Evolutionary conservation across 2,113 vertebrate species (phyloP).

Genomic region (Melanocharis versteri): DNA sequence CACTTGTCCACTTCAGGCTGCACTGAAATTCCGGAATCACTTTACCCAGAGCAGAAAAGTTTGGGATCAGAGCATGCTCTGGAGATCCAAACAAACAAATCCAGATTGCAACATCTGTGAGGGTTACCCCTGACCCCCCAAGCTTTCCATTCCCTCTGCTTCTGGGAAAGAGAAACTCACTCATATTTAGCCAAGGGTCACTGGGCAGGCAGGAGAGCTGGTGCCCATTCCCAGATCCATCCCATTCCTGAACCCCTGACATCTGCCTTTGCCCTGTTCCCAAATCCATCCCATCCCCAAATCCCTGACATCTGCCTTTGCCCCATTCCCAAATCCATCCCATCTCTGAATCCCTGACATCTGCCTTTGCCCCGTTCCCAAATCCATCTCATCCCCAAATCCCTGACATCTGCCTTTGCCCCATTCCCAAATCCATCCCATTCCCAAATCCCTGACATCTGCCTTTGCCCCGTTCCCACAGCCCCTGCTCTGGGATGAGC

Average conservation of each 20-base stretch:
- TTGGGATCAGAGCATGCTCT: neutral
- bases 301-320: neutral
- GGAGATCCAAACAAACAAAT: constrained; percentile 24
- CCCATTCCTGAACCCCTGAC: neutral
- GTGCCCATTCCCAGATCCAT: neutral
- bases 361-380: neutral
- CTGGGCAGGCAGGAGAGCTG: neutral
- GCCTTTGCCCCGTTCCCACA: neutral
- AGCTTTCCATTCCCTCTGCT: neutral
- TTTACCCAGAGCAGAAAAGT: neutral
- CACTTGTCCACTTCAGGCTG: neutral
- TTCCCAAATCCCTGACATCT: neutral
- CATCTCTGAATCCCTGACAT: neutral
- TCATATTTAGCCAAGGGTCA: neutral
- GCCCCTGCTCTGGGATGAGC: neutral
- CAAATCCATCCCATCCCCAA: neutral
- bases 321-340: neutral
- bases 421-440: neutral
- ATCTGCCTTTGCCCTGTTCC: neutral
- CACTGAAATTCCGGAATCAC: neutral
- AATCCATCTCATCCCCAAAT: neutral
- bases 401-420: neutral
- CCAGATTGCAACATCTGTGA: neutral
- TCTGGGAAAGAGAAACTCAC: neutral
- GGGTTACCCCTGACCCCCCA: neutral